phyloP scores from a whole-genome alignment of 2,113 vertebrate species.

The Baryphthengus martii region DNA sequence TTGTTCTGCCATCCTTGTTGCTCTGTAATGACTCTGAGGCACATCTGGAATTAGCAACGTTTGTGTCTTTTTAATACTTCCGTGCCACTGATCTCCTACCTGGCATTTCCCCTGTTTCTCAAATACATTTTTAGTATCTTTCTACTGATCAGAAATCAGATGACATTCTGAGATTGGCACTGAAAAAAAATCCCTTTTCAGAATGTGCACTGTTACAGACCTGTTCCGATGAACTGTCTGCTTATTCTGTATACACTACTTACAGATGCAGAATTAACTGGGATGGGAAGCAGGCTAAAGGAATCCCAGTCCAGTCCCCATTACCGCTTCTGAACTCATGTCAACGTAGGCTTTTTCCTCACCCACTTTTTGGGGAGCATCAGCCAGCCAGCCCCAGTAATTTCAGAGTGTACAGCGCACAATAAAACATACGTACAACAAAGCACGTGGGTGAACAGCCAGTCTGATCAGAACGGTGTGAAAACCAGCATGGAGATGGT shows the following conservation, averaged over 20 bases:
- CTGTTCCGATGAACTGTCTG: neutral
- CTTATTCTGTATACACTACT: neutral
- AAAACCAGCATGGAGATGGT: neutral
- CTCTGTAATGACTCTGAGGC: neutral
- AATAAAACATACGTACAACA: neutral
- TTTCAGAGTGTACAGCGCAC: neutral
- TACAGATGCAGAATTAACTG: neutral
- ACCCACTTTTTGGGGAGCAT: neutral
- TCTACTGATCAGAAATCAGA: neutral
- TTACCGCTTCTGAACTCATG: neutral
- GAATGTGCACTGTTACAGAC: neutral
- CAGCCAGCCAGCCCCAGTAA: neutral
- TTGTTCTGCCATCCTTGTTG: neutral
- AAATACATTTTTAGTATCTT: neutral
- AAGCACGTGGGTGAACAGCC: accelerated
- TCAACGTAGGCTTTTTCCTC: neutral
- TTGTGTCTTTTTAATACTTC: neutral
- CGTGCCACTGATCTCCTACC: neutral
- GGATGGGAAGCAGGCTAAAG: neutral
- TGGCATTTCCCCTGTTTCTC: neutral
- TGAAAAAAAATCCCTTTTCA: neutral
- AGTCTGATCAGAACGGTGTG: neutral
- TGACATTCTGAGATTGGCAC: neutral
- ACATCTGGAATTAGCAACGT: neutral
- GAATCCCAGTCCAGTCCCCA: neutral